A percentile compares a stretch with the other conserved stretches of the same genome.
These are phyloP conservation scores for Drosophila buzzatii DNA, from an alignment of 2,888 invertebrate species.

Conservation along the genomic window DNA sequence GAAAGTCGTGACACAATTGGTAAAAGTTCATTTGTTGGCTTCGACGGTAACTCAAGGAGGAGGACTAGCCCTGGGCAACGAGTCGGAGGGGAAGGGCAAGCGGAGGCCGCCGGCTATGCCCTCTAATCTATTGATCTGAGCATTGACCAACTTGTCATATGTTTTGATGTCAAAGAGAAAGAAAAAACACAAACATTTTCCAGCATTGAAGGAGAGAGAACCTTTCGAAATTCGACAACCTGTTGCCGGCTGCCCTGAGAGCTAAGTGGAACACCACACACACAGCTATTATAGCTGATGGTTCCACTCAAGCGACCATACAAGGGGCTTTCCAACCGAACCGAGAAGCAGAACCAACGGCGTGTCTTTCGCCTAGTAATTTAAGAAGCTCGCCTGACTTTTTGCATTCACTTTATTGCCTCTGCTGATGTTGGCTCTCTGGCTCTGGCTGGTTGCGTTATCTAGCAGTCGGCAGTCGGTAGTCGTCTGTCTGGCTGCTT, in stretches of 20 bases:
- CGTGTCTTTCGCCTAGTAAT: constrained; percentile 58
- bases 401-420: constrained; percentile 68
- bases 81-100: neutral
- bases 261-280: constrained; percentile 58
- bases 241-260: constrained; percentile 50
- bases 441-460: constrained; percentile 25
- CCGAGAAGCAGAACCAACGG: constrained; percentile 69
- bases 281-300: constrained; percentile 58
- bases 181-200: neutral
- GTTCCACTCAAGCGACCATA: constrained; percentile 58
- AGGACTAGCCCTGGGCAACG: neutral
- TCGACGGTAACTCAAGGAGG: constrained; percentile 6
- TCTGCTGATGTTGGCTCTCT: constrained; percentile 37
- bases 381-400: constrained; percentile 65
- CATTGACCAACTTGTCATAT: constrained; percentile 46
- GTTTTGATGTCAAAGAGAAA: constrained; percentile 18
- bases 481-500: constrained; percentile 13
- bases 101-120: constrained; percentile 21
- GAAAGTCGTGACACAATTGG: constrained; percentile 80
- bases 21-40: constrained; percentile 69
- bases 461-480: neutral
- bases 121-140: constrained; percentile 44
- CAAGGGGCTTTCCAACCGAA: constrained; percentile 38
- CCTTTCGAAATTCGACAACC: constrained; percentile 62
- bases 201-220: constrained; percentile 10